Conservation (phyloP, 2,113 vertebrate genomes). For the Pituophis catenifer region DNA sequence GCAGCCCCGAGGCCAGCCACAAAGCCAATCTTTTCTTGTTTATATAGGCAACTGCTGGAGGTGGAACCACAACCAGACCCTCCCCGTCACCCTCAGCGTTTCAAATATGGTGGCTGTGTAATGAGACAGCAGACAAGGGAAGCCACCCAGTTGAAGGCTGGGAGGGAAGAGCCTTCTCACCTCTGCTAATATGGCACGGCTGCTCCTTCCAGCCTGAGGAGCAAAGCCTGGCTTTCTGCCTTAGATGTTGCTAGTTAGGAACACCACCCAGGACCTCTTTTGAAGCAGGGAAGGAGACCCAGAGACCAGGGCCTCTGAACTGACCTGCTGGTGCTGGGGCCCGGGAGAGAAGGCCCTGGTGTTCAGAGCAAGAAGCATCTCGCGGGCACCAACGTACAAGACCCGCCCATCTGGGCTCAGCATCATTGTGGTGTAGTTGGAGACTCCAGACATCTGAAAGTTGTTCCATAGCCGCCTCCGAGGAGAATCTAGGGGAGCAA, state of each 20-base stretch:
- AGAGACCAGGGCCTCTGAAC: slow-evolving; percentile 20
- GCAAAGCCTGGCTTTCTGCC: background rate
- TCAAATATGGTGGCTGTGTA: background rate
- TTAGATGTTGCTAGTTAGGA: background rate
- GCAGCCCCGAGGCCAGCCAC: background rate
- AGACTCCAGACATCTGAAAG: slow-evolving; percentile 73
- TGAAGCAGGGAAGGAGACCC: background rate
- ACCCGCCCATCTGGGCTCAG: slow-evolving; percentile 79
- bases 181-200: background rate
- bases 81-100: rapidly evolving
- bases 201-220: background rate
- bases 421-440: slow-evolving; percentile 85
- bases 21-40: background rate
- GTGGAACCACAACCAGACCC: background rate
- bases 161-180: background rate
- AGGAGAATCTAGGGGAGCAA: slow-evolving; percentile 53
- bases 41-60: background rate
- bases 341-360: slow-evolving; percentile 60
- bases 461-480: slow-evolving; percentile 74
- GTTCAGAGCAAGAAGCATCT: slow-evolving; percentile 82
- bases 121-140: background rate
- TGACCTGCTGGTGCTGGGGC: slow-evolving; percentile 76
- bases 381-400: slow-evolving; percentile 85
- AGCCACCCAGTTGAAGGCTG: background rate
- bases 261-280: rapidly evolving